Evolutionary conservation across 2,797 vertebrate genomes (phyloP).

Genomic region (Rhabdophis nuchalis): DNA sequence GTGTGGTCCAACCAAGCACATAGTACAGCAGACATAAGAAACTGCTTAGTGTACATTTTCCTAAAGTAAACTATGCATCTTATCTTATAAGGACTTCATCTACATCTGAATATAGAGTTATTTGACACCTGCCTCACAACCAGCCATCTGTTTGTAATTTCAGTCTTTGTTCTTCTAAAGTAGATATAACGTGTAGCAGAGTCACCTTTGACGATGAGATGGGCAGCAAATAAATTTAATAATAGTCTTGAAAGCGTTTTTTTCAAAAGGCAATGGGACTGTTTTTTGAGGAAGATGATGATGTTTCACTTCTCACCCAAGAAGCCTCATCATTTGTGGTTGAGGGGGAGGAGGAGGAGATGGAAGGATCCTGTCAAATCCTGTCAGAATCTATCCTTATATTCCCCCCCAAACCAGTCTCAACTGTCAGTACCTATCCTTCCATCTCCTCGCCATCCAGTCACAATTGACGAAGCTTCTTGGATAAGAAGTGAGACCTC

Average conservation of each 20-base stretch:
- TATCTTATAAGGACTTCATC: background rate
- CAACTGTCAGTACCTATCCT: too few species aligned
- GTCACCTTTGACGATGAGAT: background rate
- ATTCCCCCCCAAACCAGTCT: too few species aligned
- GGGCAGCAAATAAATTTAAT: too few species aligned
- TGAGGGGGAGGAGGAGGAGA: too few species aligned
- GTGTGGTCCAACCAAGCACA: background rate
- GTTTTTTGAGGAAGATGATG: background rate
- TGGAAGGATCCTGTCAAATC: too few species aligned
- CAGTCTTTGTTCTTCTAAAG: background rate
- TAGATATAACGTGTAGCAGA: background rate
- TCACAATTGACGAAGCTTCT: too few species aligned
- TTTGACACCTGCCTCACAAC: background rate
- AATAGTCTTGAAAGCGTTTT: background rate
- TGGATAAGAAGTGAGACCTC: too few species aligned
- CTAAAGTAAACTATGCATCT: background rate
- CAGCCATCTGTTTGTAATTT: background rate
- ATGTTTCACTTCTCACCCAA: background rate
- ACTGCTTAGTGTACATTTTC: background rate
- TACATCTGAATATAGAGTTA: background rate
- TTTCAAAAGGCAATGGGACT: background rate
- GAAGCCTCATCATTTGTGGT: background rate
- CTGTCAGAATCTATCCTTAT: too few species aligned
- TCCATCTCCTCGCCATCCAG: too few species aligned
- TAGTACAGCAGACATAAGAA: background rate